A percentile compares a stretch with the other conserved stretches of the same genome.
phyloP scores from a whole-genome alignment of 2,797 vertebrate genomes.

The Loris lydekkerianus region DNA sequence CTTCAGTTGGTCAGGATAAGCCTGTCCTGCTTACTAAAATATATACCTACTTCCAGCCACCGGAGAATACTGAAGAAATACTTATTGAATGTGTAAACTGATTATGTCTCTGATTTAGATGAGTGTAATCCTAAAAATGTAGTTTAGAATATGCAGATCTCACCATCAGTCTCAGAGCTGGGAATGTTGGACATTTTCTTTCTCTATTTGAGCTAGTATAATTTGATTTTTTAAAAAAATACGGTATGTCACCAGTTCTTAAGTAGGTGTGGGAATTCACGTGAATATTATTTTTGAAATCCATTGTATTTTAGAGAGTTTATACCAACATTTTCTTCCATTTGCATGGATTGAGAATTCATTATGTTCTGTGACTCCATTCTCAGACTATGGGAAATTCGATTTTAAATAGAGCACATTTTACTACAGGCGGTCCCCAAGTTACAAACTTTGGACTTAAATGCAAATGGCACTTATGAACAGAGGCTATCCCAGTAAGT shows the following conservation, averaged over 20 bases:
- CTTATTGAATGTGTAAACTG: slow-evolving; percentile 35
- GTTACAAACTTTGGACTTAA: too few species aligned
- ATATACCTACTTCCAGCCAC: neutral
- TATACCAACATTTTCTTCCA: slow-evolving; percentile 48
- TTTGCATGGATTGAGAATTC: slow-evolving; percentile 47
- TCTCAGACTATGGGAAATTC: slow-evolving; percentile 43
- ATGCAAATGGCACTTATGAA: too few species aligned
- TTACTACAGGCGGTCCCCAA: neutral
- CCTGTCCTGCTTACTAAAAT: neutral
- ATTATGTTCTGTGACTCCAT: slow-evolving; percentile 43
- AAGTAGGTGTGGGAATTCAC: neutral
- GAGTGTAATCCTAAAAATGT: neutral
- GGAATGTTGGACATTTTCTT: slow-evolving; percentile 13
- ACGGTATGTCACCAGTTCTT: neutral
- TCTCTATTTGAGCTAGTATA: slow-evolving; percentile 21
- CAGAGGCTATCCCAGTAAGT: too few species aligned
- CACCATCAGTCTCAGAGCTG: neutral
- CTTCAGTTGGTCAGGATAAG: slow-evolving; percentile 58
- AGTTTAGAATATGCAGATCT: neutral
- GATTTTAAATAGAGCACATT: slow-evolving; percentile 55
- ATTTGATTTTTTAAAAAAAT: neutral
- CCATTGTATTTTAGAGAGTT: slow-evolving; percentile 50
- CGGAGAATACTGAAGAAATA: slow-evolving; percentile 50
- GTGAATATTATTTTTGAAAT: slow-evolving; percentile 55
- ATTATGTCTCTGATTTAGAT: neutral